These are phyloP conservation scores for Drosophila suzukii DNA, from an alignment of 1,140 invertebrate genomes.

Conservation along the genomic window DNA sequence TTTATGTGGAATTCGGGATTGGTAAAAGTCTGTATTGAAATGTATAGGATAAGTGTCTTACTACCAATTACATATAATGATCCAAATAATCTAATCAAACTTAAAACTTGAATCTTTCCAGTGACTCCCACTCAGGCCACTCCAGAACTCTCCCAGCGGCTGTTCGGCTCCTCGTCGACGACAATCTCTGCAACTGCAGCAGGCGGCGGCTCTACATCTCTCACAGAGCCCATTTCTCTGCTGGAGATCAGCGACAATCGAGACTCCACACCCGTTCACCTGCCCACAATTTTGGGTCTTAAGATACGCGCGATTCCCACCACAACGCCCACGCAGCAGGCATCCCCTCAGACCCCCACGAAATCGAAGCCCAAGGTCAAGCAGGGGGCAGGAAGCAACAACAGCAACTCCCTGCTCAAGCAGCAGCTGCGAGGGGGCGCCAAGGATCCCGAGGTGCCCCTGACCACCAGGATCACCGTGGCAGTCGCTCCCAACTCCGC, in stretches of 20 bases:
- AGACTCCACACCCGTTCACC: slow-evolving; percentile 48
- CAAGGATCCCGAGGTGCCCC: slow-evolving; percentile 64
- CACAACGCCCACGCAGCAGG: slow-evolving; percentile 23
- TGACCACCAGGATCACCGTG: slow-evolving; percentile 15
- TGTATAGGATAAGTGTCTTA: too few species aligned
- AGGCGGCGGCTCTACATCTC: slow-evolving; percentile 1
- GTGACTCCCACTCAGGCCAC: slow-evolving; percentile 45
- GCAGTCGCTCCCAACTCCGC: slow-evolving; percentile 40
- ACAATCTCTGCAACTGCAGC: slow-evolving; percentile 36
- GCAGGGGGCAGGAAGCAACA: slow-evolving; percentile 24
- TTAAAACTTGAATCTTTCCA: not conserved
- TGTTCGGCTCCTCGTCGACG: slow-evolving; percentile 64
- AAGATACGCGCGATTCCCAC: slow-evolving; percentile 68
- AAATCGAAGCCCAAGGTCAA: slow-evolving; percentile 30
- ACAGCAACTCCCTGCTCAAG: slow-evolving; percentile 81
- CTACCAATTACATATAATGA: too few species aligned
- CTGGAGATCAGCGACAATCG: slow-evolving; percentile 28
- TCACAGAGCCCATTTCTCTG: slow-evolving; percentile 18
- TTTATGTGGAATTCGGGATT: not conserved
- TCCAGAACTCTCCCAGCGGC: slow-evolving; percentile 74
- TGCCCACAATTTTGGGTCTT: slow-evolving; percentile 78
- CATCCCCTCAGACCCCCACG: slow-evolving; percentile 3
- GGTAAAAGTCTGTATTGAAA: too few species aligned
- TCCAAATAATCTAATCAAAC: not conserved
- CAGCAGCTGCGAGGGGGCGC: slow-evolving; percentile 83